Percentiles rank a stretch among this genome's conserved stretches.
phyloP scores from a whole-genome alignment of 1,140 invertebrate species.

The Trypoxylus dichotomus region DNA sequence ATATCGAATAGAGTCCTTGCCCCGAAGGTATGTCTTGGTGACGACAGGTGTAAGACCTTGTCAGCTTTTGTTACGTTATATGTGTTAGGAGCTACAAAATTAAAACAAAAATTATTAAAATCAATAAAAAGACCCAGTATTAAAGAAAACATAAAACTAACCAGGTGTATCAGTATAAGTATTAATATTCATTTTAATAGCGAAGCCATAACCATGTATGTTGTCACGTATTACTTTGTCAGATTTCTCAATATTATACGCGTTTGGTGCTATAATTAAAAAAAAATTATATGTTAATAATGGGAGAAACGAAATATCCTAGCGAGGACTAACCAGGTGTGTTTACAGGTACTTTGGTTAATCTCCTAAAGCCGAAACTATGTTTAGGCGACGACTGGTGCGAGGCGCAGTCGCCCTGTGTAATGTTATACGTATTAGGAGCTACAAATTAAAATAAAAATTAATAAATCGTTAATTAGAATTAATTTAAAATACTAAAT shows the following conservation, averaged over 20 bases:
- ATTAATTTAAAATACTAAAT: too few species aligned
- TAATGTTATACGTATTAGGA: too few species aligned
- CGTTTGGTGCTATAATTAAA: background rate
- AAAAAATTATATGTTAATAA: slow-evolving; percentile 40
- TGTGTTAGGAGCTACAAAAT: slow-evolving; percentile 39
- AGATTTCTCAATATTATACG: background rate
- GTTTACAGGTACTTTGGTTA: too few species aligned
- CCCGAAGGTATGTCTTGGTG: slow-evolving; percentile 58
- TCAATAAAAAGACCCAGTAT: background rate
- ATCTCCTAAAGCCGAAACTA: too few species aligned
- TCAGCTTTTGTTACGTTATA: slow-evolving; percentile 46
- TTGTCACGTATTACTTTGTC: background rate
- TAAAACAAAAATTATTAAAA: slow-evolving; percentile 17
- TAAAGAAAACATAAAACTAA: background rate
- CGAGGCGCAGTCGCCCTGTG: too few species aligned
- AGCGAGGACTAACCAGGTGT: too few species aligned
- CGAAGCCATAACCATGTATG: background rate
- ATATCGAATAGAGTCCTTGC: slow-evolving; percentile 51
- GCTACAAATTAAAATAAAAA: too few species aligned
- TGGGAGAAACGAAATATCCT: too few species aligned
- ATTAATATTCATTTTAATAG: background rate
- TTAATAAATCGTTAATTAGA: too few species aligned
- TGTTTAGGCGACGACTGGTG: too few species aligned
- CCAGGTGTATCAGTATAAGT: background rate
- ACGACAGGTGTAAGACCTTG: slow-evolving; percentile 53